These are phyloP conservation scores for Smutsia temminckii DNA, from an alignment of 2,797 vertebrate genomes.

Conservation along the genomic window DNA sequence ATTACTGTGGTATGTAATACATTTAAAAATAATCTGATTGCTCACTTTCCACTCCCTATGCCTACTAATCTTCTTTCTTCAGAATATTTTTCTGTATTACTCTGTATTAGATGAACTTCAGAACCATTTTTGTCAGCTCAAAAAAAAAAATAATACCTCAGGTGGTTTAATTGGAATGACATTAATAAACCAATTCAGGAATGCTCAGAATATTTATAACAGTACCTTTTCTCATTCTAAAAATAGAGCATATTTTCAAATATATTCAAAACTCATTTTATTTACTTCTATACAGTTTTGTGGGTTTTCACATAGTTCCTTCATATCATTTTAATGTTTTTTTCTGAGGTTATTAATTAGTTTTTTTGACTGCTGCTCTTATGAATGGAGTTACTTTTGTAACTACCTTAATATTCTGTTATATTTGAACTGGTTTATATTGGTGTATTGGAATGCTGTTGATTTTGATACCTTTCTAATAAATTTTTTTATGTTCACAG, in stretches of 20 bases:
- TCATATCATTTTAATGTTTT: not conserved
- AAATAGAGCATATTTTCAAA: constrained; percentile 1
- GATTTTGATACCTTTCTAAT: not conserved
- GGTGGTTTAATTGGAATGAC: not conserved
- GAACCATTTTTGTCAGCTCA: not conserved
- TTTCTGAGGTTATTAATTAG: not conserved
- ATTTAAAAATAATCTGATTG: not conserved
- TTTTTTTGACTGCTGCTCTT: not conserved
- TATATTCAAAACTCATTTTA: not conserved
- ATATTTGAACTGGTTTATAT: not conserved
- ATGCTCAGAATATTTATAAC: not conserved
- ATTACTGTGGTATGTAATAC: not conserved
- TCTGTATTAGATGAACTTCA: not conserved
- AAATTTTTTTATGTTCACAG: not conserved
- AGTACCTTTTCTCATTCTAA: not conserved
- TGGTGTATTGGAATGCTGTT: not conserved
- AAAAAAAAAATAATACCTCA: not conserved
- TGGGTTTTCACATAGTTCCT: not conserved
- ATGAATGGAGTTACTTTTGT: not conserved
- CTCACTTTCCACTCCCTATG: rapidly evolving
- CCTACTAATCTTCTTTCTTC: not conserved
- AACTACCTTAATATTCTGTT: not conserved
- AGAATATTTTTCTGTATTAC: not conserved
- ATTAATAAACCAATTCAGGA: constrained; percentile 15
- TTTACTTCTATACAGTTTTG: not conserved